A percentile compares a stretch with the other conserved stretches of the same genome.
phyloP scores from a whole-genome alignment of 1,140 invertebrate species.

The Sweltsa coloradensis region DNA sequence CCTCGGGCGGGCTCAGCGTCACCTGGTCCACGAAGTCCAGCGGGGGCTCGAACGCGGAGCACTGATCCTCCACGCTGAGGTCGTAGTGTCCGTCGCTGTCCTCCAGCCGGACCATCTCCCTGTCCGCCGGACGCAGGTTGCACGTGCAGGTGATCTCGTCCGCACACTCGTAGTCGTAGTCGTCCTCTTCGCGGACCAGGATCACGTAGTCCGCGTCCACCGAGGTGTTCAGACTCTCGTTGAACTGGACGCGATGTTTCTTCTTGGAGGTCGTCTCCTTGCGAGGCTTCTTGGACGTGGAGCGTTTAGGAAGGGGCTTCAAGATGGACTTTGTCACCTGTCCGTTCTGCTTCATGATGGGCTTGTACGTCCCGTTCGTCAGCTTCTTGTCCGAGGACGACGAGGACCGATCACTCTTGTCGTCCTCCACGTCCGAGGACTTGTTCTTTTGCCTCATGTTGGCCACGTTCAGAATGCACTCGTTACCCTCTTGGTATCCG shows the following conservation, averaged over 20 bases:
- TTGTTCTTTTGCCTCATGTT: conserved; percentile 13
- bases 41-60: conserved; percentile 36
- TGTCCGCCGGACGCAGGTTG: conserved; percentile 12
- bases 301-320: conserved; percentile 42
- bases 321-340: conserved; percentile 28
- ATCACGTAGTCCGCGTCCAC: conserved; percentile 82
- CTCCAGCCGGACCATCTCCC: background rate
- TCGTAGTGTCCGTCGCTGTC: conserved; percentile 15
- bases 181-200: conserved; percentile 68
- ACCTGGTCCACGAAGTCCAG: conserved; percentile 54
- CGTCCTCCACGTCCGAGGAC: background rate
- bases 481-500: too few species aligned
- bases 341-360: conserved; percentile 28
- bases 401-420: background rate
- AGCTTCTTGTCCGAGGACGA: conserved; percentile 27
- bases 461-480: too few species aligned
- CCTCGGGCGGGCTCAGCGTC: conserved; percentile 74
- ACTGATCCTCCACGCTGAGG: conserved; percentile 16
- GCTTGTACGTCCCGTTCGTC: conserved; percentile 8
- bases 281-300: conserved; percentile 25
- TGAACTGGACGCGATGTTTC: conserved; percentile 69
- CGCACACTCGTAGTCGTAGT: conserved; percentile 51
- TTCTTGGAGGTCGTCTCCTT: conserved; percentile 29
- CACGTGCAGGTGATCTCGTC: conserved; percentile 42
- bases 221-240: conserved; percentile 74